Evolutionary conservation across 2,888 invertebrate species (phyloP).

Genomic region (Cephus nigrinus): DNA sequence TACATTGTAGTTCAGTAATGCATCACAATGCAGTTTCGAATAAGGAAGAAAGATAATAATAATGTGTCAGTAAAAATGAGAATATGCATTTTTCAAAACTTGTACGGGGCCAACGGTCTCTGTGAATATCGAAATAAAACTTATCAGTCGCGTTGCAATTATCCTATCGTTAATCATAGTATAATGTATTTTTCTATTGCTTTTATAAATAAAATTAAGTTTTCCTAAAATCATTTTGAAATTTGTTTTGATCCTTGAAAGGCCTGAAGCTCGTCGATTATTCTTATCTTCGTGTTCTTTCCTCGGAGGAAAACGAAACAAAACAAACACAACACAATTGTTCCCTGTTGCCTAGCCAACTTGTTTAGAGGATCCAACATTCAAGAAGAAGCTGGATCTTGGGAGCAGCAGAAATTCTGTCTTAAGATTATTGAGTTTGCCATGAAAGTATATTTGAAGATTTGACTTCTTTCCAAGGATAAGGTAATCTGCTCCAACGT

Average conservation of each 20-base stretch:
- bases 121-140: background rate
- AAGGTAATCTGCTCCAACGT: conserved; percentile 41
- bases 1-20: conserved; percentile 33
- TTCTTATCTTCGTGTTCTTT: background rate
- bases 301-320: background rate
- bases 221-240: background rate
- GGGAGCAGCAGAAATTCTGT: conserved; percentile 27
- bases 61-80: background rate
- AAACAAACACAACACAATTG: conserved; percentile 25
- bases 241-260: background rate
- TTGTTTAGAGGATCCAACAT: conserved; percentile 29
- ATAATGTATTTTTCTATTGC: background rate
- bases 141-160: background rate
- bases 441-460: conserved; percentile 46
- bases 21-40: background rate
- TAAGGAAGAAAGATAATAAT: background rate
- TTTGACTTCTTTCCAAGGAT: conserved; percentile 37
- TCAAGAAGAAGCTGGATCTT: conserved; percentile 25
- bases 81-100: background rate
- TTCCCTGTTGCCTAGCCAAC: conserved; percentile 42
- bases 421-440: conserved; percentile 45
- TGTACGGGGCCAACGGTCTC: background rate
- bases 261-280: background rate
- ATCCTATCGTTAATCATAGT: background rate
- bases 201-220: background rate